Conservation (phyloP, 2,113 vertebrate genomes). For the Myotis lucifugus region DNA sequence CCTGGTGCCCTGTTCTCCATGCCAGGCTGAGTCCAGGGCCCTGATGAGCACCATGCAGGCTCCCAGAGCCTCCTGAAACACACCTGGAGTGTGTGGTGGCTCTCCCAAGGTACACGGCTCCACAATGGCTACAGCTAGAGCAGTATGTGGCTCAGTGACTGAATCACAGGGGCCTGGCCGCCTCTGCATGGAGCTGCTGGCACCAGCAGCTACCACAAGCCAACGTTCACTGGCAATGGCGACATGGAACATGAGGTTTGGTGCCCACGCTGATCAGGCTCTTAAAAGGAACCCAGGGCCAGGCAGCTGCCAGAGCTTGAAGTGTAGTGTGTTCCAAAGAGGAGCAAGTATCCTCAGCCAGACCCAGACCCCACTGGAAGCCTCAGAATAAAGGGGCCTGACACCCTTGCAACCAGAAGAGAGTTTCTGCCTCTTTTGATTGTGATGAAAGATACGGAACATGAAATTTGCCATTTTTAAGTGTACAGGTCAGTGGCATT, state of each 20-base stretch:
- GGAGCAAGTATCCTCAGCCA: neutral
- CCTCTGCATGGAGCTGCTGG: neutral
- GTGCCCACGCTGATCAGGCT: neutral
- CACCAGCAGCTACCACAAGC: neutral
- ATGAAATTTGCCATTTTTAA: neutral
- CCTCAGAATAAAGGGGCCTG: neutral
- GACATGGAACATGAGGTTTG: neutral
- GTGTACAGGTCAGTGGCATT: accelerated
- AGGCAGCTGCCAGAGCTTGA: neutral
- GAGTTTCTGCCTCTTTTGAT: too few relatives aligned
- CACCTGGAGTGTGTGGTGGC: accelerated
- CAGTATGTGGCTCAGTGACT: neutral
- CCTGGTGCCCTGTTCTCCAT: too few relatives aligned
- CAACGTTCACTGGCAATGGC: neutral
- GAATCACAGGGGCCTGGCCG: neutral
- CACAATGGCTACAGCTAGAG: neutral
- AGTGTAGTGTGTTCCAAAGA: neutral
- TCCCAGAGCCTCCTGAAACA: neutral
- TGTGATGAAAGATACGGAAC: neutral
- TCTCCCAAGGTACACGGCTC: accelerated
- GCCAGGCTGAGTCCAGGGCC: too few relatives aligned
- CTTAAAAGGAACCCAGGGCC: neutral
- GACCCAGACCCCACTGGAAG: neutral
- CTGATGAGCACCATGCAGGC: accelerated
- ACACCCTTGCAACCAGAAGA: neutral